Conservation (phyloP, 2,888 invertebrate genomes). For the Caenorhabditis doughertyi region DNA sequence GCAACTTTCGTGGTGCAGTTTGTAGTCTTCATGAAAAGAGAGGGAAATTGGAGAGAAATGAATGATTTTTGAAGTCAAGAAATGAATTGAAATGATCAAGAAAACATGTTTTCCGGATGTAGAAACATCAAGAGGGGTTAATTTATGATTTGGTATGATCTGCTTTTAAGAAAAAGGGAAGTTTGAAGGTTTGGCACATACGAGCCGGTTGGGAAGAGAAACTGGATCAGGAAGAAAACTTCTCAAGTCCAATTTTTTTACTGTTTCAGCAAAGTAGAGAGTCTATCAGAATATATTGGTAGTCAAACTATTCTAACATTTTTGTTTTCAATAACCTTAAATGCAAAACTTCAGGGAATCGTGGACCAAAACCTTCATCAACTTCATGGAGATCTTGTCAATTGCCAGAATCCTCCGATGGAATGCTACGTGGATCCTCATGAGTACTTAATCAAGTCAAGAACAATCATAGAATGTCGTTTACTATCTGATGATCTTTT, state of each 20-base stretch:
- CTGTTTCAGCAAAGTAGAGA: no score
- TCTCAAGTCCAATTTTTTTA: no score
- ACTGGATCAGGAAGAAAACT: no score
- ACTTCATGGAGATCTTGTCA: slow-evolving; percentile 43
- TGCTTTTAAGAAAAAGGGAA: no score
- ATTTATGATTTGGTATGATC: not conserved
- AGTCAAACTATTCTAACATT: no score
- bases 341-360: slow-evolving; percentile 28
- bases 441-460: slow-evolving; percentile 39
- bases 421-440: slow-evolving; percentile 28
- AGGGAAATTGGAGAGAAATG: not conserved
- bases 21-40: not conserved
- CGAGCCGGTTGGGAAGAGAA: no score
- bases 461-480: slow-evolving; percentile 18
- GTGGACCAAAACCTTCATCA: slow-evolving; percentile 36
- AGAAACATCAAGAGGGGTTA: not conserved
- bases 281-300: no score
- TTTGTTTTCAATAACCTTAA: not conserved
- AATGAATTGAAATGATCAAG: slow-evolving; percentile 16
- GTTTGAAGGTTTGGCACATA: no score
- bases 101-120: slow-evolving; percentile 14
- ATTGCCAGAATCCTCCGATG: slow-evolving; percentile 41
- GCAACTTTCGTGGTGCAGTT: not conserved
- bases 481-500: slow-evolving; percentile 7
- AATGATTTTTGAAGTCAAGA: not conserved